phyloP scores from a whole-genome alignment of 2,888 invertebrate species.

The Crioceris asparagi region DNA sequence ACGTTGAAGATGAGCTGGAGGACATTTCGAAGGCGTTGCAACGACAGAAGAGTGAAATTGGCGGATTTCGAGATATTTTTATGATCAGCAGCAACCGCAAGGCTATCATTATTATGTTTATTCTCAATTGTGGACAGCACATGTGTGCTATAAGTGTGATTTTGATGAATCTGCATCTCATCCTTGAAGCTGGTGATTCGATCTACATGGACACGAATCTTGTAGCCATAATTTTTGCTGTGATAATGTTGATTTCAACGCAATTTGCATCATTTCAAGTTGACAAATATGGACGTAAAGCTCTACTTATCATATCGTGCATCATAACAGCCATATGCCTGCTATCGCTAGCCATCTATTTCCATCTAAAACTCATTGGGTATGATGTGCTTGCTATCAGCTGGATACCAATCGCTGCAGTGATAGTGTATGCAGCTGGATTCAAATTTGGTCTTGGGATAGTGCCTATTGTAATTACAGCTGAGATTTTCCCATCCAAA shows the following conservation, averaged over 20 bases:
- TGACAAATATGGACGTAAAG: slow-evolving; percentile 34
- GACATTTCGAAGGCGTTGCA: slow-evolving; percentile 30
- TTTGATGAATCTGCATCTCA: slow-evolving; percentile 36
- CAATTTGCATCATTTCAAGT: slow-evolving; percentile 28
- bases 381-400: slow-evolving; percentile 27
- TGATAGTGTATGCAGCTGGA: slow-evolving; percentile 33
- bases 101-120: slow-evolving; percentile 33
- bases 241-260: slow-evolving; percentile 32
- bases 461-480: slow-evolving; percentile 35
- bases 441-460: slow-evolving; percentile 35
- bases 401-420: slow-evolving; percentile 34
- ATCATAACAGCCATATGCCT: slow-evolving; percentile 31
- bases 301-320: slow-evolving; percentile 29
- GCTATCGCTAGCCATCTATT: slow-evolving; percentile 31
- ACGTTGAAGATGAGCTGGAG: slow-evolving; percentile 29
- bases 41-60: slow-evolving; percentile 30
- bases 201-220: slow-evolving; percentile 27
- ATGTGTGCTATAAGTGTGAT: slow-evolving; percentile 36
- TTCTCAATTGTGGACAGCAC: slow-evolving; percentile 34
- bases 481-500: slow-evolving; percentile 35
- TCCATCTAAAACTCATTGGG: slow-evolving; percentile 28
- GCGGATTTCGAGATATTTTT: slow-evolving; percentile 31
- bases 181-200: slow-evolving; percentile 31
- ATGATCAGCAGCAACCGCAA: slow-evolving; percentile 32
- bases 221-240: slow-evolving; percentile 34